Base-by-base conservation (phyloP, 2,888 invertebrate genomes). In the Rhamphomyia laevipes region DNA sequence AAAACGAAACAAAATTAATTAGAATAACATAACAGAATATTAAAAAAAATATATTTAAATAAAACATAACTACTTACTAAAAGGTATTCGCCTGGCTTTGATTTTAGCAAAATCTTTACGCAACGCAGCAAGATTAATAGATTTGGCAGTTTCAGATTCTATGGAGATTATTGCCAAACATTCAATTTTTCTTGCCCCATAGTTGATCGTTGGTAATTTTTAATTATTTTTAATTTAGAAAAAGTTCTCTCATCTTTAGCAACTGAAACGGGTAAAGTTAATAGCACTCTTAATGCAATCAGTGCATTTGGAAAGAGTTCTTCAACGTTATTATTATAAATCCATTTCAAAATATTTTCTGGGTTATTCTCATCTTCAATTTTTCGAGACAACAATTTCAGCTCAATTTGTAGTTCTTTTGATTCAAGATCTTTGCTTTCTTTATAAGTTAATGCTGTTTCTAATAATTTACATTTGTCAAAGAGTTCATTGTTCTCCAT, bases 121-220 rank as follows among this genome's bases (percentile, higher is more conserved):
- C 12, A 33, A 33, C 33, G 13, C 13, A 33, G 10, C 33, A 13
- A 33, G 12, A 13, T 33, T 33, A 13, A 33, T 33, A 33, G 33
- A 33, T 33, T 33, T 33, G 33, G 5, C 33, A 33, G 13, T 33
- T 11, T 33, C 33, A 11, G 33, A 33, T 33, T 33, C 33, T 13
- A 33, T n/a, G n/a, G n/a, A n/a, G n/a, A n/a, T n/a, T n/a, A 30
- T 30, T 30, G 41, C 41, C 41, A 41, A 41, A 42, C 27, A 42
- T 42, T 27, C 42, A 42, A 42, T 42, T 42, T 42, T 42, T 42
- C 23, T 42, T 42, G 42, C 42, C 42, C 42, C 42, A 42, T 42
- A 42, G 23, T 18, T 42, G 42, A 42, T 42, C 42, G 42, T 21
- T 42, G 21, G 42, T 42, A 42, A 42, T 44, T 17, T 44, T 44